Evolutionary conservation across 1,140 invertebrate species (phyloP).

Genomic region (Hypothenemus hampei): DNA sequence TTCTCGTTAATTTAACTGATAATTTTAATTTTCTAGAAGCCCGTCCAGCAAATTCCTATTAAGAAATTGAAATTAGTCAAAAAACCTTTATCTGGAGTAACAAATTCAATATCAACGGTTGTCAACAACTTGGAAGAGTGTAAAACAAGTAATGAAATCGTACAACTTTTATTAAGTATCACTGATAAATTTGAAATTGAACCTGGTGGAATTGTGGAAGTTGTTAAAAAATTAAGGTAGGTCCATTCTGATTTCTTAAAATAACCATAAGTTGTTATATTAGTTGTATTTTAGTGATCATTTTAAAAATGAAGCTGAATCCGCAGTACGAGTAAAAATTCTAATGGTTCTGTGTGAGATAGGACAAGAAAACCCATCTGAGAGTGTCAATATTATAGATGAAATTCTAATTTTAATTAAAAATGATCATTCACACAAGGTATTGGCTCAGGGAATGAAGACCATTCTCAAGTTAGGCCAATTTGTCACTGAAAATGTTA

Average conservation of each 20-base stretch:
- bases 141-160: conserved; percentile 68
- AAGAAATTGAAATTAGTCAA: conserved; percentile 67
- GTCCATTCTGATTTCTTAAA: neutral
- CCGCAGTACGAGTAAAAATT: conserved; percentile 74
- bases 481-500: conserved; percentile 48
- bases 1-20: too few species aligned
- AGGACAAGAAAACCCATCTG: conserved; percentile 57
- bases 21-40: too few species aligned
- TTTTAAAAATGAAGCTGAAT: conserved; percentile 69
- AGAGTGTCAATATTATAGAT: conserved; percentile 62
- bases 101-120: conserved; percentile 61
- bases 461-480: conserved; percentile 63
- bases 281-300: conserved; percentile 51
- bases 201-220: conserved; percentile 56
- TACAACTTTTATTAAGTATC: conserved; percentile 67
- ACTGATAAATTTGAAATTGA: conserved; percentile 66
- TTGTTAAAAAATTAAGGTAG: conserved; percentile 58
- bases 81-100: conserved; percentile 52
- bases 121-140: conserved; percentile 66
- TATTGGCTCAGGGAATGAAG: conserved; percentile 68
- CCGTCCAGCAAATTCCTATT: conserved; percentile 51
- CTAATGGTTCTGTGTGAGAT: conserved; percentile 68
- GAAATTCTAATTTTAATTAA: conserved; percentile 69
- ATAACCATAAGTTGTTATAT: neutral
- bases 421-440: conserved; percentile 78